A percentile compares a stretch with the other conserved stretches of the same genome.
phyloP scores from a whole-genome alignment of 2,113 vertebrate genomes.

The Potamarius usumacintae region DNA sequence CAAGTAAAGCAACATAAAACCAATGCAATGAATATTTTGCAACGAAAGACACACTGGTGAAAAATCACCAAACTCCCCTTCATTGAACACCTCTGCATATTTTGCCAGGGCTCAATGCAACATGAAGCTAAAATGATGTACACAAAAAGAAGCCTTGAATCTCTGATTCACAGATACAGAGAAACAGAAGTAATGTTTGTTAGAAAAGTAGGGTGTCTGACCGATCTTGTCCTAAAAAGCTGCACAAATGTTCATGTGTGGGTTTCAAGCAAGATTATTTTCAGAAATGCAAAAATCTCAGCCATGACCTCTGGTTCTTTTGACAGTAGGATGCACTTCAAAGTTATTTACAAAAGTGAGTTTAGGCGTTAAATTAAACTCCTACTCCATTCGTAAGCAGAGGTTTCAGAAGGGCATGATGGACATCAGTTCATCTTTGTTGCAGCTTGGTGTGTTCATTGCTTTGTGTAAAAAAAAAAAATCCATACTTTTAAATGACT shows the following conservation, averaged over 20 bases:
- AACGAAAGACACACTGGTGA: neutral
- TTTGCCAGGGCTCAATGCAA: constrained; percentile 26
- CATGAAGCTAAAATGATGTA: constrained; percentile 13
- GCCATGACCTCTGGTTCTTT: neutral
- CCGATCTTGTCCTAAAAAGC: constrained; percentile 22
- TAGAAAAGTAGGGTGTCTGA: neutral
- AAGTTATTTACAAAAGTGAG: neutral
- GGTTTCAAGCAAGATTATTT: neutral
- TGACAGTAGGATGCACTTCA: neutral
- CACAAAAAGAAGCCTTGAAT: constrained; percentile 32
- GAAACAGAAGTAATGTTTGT: neutral
- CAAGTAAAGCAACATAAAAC: no score
- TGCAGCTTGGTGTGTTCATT: neutral
- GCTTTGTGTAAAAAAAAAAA: neutral
- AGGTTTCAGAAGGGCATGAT: neutral
- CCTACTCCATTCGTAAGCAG: neutral
- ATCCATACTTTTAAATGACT: neutral
- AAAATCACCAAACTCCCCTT: neutral
- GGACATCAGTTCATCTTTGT: neutral
- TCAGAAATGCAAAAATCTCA: neutral
- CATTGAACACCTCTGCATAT: constrained; percentile 5
- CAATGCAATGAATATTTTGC: constrained; percentile 40
- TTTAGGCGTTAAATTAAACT: neutral
- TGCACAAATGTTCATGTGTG: neutral
- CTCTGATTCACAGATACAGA: neutral